A percentile compares a stretch with the other conserved stretches of the same genome.
phyloP scores from a whole-genome alignment of 1,140 invertebrate genomes.

The Heliconius melpomene region DNA sequence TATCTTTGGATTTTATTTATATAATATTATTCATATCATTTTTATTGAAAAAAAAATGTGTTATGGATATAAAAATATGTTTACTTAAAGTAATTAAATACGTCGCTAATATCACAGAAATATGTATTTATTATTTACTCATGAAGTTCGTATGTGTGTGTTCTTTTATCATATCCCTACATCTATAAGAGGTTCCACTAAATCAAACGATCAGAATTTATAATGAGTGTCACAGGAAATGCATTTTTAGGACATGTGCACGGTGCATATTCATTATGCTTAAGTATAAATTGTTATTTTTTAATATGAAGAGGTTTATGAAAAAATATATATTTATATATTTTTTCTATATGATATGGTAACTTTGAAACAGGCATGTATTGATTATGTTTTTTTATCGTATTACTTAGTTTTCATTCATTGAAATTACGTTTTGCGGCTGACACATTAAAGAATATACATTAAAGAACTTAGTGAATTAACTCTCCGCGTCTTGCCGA shows the following conservation, averaged over 20 bases:
- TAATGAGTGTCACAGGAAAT: slow-evolving; percentile 9
- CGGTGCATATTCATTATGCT: not conserved
- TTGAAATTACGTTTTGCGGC: too few relatives aligned
- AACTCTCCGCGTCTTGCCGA: too few relatives aligned
- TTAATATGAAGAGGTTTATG: not conserved
- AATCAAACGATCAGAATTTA: slow-evolving; percentile 10
- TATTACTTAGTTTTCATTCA: too few relatives aligned
- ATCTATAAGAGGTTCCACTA: slow-evolving; percentile 6
- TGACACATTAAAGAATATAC: too few relatives aligned
- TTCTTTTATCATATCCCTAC: not conserved
- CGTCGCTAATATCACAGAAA: not conserved
- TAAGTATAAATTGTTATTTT: not conserved
- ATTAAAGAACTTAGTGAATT: too few relatives aligned
- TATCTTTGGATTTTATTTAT: too few relatives aligned
- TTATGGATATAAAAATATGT: too few relatives aligned
- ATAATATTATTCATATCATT: too few relatives aligned
- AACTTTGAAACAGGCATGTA: too few relatives aligned
- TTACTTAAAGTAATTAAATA: not conserved
- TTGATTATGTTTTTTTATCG: too few relatives aligned
- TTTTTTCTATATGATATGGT: too few relatives aligned
- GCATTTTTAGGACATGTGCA: slow-evolving; percentile 10
- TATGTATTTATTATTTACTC: not conserved
- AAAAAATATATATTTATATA: not conserved
- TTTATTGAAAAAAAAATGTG: too few relatives aligned
- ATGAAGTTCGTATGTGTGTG: not conserved